phyloP scores from a whole-genome alignment of 2,888 invertebrate genomes.

The Notocelia uddmanniana region DNA sequence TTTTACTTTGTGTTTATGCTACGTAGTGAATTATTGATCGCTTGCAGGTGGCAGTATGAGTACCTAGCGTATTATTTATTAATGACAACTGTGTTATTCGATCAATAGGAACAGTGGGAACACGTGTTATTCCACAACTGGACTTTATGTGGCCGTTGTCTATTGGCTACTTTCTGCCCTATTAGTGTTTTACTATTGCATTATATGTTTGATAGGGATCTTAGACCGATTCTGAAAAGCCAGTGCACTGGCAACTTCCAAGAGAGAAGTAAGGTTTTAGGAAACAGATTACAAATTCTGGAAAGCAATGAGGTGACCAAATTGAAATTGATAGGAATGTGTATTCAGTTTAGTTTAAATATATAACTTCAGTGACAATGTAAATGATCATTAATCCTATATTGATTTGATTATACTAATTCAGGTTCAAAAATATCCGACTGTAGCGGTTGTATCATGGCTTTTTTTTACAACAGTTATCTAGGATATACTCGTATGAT shows the following conservation, averaged over 20 bases:
- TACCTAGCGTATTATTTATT: constrained; percentile 30
- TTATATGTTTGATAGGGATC: neutral
- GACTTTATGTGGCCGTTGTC: constrained; percentile 1
- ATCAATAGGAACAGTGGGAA: constrained; percentile 29
- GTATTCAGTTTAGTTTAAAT: no score
- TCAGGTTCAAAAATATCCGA: no score
- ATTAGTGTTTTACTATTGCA: neutral
- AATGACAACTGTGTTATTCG: constrained; percentile 25
- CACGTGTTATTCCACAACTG: constrained; percentile 14
- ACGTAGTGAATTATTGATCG: constrained; percentile 22
- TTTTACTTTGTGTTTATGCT: neutral
- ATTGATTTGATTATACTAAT: no score
- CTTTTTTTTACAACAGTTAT: no score
- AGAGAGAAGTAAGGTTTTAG: neutral
- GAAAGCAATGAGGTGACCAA: no score
- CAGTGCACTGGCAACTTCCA: neutral
- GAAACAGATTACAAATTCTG: neutral
- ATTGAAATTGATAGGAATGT: no score
- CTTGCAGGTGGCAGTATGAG: constrained; percentile 10
- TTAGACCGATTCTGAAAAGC: neutral
- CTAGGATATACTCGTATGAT: no score
- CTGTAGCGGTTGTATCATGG: no score
- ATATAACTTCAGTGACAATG: no score
- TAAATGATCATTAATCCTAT: no score
- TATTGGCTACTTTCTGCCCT: neutral